These are phyloP conservation scores for Drosophila kanapiae DNA, from an alignment of 1,140 invertebrate species.

Conservation along the genomic window DNA sequence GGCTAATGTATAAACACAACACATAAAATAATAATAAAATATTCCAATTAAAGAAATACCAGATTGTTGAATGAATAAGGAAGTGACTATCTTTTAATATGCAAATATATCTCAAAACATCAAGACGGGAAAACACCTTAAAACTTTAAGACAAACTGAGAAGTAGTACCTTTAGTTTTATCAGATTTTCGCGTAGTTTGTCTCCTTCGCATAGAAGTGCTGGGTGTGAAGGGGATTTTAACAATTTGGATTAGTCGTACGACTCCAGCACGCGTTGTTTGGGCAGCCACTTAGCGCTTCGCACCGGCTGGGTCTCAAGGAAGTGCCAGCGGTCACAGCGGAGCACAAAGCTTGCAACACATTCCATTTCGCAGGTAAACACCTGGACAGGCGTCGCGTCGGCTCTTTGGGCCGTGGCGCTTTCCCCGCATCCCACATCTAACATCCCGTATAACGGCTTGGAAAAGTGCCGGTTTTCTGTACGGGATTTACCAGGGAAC, in stretches of 20 bases:
- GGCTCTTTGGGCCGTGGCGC: slow-evolving; percentile 28
- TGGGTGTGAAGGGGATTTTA: slow-evolving; percentile 14
- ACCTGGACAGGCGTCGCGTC: slow-evolving; percentile 40
- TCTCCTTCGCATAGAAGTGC: slow-evolving; percentile 9
- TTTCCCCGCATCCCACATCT: slow-evolving; percentile 17
- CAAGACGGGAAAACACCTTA: neutral
- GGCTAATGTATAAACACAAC: neutral
- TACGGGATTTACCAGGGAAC: neutral
- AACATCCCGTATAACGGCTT: slow-evolving; percentile 15
- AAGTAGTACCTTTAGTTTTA: neutral
- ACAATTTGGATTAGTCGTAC: slow-evolving; percentile 53
- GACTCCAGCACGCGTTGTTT: slow-evolving; percentile 77
- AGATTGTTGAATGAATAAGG: neutral
- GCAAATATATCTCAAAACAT: neutral
- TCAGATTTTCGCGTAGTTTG: neutral
- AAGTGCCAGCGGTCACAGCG: slow-evolving; percentile 51
- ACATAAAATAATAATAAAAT: neutral
- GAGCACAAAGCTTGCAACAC: slow-evolving; percentile 67
- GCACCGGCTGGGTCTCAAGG: slow-evolving; percentile 41
- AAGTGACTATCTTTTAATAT: neutral
- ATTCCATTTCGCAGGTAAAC: slow-evolving; percentile 70
- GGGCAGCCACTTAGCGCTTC: slow-evolving; percentile 56
- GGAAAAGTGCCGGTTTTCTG: slow-evolving; percentile 19
- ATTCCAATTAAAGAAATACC: neutral
- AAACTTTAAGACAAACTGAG: neutral